phyloP scores from a whole-genome alignment of 2,113 vertebrate genomes.

The Grus americana region DNA sequence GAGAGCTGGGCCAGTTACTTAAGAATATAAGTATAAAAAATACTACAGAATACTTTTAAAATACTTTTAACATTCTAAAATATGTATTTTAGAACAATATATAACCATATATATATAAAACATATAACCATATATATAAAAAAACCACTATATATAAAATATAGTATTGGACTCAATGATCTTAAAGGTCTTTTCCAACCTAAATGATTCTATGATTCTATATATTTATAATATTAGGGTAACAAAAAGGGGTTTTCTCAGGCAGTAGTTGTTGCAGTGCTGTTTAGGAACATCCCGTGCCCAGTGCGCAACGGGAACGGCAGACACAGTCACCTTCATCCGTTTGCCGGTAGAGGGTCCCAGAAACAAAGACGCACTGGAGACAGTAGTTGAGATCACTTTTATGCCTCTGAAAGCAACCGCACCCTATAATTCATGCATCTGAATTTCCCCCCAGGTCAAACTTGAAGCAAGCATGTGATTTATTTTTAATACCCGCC shows the following conservation, averaged over 20 bases:
- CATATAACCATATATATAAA: not conserved
- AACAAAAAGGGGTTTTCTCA: not conserved
- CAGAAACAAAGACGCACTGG: not conserved
- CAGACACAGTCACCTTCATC: not conserved
- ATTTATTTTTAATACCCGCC: not conserved
- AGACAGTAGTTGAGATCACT: not conserved
- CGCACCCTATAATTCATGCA: accelerated
- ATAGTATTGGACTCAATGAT: not conserved
- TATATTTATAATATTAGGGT: not conserved
- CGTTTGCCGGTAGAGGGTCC: not conserved
- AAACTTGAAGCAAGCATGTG: accelerated
- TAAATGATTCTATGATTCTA: not conserved
- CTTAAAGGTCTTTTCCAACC: not conserved
- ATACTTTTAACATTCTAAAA: not conserved
- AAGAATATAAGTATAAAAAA: not conserved
- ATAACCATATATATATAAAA: too few species aligned
- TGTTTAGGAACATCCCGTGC: not conserved
- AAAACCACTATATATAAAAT: not conserved
- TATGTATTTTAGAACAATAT: not conserved
- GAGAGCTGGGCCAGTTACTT: not conserved
- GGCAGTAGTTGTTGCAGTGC: not conserved
- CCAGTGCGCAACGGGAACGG: not conserved
- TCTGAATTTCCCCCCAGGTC: not conserved
- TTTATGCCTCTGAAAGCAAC: not conserved
- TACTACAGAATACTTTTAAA: not conserved